These are phyloP conservation scores for Babyrousa celebensis DNA, from an alignment of 2,797 vertebrate genomes.

Conservation along the genomic window DNA sequence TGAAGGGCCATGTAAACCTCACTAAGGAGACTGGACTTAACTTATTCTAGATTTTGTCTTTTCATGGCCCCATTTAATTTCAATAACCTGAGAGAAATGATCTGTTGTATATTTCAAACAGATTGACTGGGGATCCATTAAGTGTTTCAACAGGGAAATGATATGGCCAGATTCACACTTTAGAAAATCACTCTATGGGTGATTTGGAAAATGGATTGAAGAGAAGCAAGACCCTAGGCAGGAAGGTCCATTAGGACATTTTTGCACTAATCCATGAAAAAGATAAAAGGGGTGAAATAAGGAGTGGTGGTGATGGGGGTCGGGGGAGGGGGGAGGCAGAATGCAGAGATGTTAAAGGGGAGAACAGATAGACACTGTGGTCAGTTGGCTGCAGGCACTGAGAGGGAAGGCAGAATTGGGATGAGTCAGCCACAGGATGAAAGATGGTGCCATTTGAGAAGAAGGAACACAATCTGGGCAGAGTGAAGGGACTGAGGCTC, in stretches of 20 bases:
- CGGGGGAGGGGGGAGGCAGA: background rate
- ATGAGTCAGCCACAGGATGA: background rate
- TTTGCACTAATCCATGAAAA: background rate
- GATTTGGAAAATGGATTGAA: conserved; percentile 40
- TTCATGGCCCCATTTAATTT: conserved; percentile 58
- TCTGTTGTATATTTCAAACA: conserved; percentile 26
- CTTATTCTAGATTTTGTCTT: conserved; percentile 36
- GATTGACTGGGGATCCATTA: background rate
- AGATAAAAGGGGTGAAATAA: background rate
- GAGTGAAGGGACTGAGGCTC: background rate
- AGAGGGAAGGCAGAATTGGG: background rate
- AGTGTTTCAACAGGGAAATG: conserved; percentile 4
- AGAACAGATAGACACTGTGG: background rate
- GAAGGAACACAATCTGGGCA: background rate
- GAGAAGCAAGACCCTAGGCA: background rate
- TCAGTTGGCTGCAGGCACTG: background rate
- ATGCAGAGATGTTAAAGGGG: background rate
- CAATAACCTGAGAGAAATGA: conserved; percentile 42
- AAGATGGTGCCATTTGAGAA: background rate
- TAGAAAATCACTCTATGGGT: background rate
- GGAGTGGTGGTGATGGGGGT: background rate
- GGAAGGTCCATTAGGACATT: background rate
- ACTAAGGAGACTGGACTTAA: background rate
- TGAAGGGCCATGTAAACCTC: background rate
- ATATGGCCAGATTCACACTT: conserved; percentile 19